Conservation (phyloP, 2,113 vertebrate genomes). For the Melanostigma gelatinosum region DNA sequence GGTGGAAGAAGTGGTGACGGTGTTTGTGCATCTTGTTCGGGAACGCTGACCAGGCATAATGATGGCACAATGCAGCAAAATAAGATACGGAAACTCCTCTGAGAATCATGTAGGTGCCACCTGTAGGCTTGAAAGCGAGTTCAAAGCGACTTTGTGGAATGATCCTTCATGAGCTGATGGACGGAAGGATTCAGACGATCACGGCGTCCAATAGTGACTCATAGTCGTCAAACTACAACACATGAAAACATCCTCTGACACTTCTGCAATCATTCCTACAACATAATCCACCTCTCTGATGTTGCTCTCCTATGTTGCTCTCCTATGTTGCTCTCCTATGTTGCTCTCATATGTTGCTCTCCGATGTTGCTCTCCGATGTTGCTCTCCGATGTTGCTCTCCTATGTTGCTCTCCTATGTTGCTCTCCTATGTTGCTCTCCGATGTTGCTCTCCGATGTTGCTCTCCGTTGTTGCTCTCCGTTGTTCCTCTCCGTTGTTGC, state of each 20-base stretch:
- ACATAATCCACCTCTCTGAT: background rate
- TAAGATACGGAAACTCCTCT: background rate
- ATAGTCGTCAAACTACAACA: background rate
- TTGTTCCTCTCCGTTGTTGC: too few species aligned
- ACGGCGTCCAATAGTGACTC: background rate
- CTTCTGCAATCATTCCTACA: background rate
- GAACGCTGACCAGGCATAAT: background rate
- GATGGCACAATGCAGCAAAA: background rate
- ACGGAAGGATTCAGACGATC: background rate
- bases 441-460: too few species aligned
- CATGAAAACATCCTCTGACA: background rate
- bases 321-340: too few species aligned
- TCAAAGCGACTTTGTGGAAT: background rate
- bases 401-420: too few species aligned
- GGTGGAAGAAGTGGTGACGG: too few species aligned
- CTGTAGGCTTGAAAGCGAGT: background rate
- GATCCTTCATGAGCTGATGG: background rate
- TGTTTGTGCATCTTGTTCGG: background rate
- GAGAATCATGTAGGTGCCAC: too few species aligned
- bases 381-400: too few species aligned
- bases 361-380: too few species aligned
- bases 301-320: too few species aligned
- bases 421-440: too few species aligned
- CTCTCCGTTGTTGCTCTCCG: too few species aligned
- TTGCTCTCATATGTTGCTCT: too few species aligned